Conservation (phyloP, 1,140 invertebrate species). For the Drosophila ohnishii region DNA sequence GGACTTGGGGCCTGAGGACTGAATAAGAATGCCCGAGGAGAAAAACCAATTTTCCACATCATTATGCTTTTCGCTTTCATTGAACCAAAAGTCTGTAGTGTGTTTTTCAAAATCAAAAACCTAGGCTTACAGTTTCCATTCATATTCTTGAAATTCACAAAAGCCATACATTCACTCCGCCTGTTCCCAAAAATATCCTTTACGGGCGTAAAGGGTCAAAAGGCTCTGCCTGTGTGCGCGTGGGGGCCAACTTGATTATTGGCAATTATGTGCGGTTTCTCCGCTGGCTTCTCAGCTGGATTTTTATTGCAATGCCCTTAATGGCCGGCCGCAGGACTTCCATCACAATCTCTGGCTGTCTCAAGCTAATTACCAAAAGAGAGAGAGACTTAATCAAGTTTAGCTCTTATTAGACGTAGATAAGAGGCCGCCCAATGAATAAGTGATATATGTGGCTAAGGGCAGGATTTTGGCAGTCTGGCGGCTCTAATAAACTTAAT, state of each 20-base stretch:
- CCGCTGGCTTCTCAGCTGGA: conserved; percentile 20
- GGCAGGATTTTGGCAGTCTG: conserved; percentile 10
- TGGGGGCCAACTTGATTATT: conserved; percentile 62
- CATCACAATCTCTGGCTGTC: conserved; percentile 2
- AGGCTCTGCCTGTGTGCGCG: conserved; percentile 6
- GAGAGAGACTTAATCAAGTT: conserved; percentile 59
- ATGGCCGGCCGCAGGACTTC: conserved; percentile 7
- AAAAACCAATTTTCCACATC: conserved; percentile 77
- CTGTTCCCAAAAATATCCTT: neutral
- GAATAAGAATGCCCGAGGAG: conserved; percentile 20
- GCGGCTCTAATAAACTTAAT: conserved; percentile 22
- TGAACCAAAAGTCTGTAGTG: conserved; percentile 25
- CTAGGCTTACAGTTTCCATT: conserved; percentile 4
- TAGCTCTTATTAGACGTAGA: conserved; percentile 29
- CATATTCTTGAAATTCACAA: conserved; percentile 8
- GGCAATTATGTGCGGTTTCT: conserved; percentile 71
- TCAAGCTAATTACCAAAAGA: conserved; percentile 41
- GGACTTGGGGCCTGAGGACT: conserved; percentile 34
- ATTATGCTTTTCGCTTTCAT: conserved; percentile 75
- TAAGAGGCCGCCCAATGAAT: conserved; percentile 28
- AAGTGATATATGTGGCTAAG: conserved; percentile 23
- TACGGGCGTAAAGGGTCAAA: conserved; percentile 44
- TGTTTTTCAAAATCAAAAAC: conserved; percentile 25
- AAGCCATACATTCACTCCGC: neutral
- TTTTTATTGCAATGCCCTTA: conserved; percentile 33